Evolutionary conservation across 2,797 vertebrate genomes (phyloP).

Genomic region (Pangasius krempfi): DNA sequence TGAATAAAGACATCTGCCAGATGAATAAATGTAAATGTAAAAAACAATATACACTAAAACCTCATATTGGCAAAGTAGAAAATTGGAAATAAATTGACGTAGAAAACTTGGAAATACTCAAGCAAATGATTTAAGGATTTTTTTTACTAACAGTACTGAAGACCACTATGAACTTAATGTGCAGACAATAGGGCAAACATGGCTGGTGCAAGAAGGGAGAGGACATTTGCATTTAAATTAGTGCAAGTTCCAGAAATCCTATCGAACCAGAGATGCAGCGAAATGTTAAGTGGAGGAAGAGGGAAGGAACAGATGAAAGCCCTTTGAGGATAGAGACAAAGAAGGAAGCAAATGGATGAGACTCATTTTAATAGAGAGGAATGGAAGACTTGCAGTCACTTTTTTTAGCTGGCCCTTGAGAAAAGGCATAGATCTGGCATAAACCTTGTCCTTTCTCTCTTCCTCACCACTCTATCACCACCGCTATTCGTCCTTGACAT

Average conservation of each 20-base stretch:
- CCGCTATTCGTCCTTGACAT: neutral
- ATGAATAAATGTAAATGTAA: conserved; percentile 27
- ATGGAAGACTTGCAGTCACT: conserved; percentile 38
- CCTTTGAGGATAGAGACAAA: conserved; percentile 35
- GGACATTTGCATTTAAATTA: conserved; percentile 61
- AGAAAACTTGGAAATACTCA: conserved; percentile 5
- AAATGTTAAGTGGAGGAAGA: conserved; percentile 20
- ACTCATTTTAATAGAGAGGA: conserved; percentile 32
- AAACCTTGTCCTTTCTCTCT: neutral
- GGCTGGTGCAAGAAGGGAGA: conserved; percentile 26
- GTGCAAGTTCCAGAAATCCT: conserved; percentile 53
- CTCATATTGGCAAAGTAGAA: conserved; percentile 23
- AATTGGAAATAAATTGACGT: conserved; percentile 43
- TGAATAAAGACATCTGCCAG: neutral
- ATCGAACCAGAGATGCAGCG: conserved; percentile 37
- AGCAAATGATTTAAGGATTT: conserved; percentile 29
- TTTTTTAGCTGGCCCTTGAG: conserved; percentile 20
- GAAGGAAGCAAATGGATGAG: conserved; percentile 35
- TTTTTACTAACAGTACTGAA: conserved; percentile 49
- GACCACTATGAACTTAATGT: conserved; percentile 52
- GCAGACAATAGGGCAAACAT: conserved; percentile 47
- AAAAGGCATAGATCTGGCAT: conserved; percentile 4
- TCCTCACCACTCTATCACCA: neutral
- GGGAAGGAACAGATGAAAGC: conserved; percentile 35
- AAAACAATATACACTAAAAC: conserved; percentile 26